Evolutionary conservation across 2,888 invertebrate species (phyloP).

Genomic region (Ectobius pallidus): DNA sequence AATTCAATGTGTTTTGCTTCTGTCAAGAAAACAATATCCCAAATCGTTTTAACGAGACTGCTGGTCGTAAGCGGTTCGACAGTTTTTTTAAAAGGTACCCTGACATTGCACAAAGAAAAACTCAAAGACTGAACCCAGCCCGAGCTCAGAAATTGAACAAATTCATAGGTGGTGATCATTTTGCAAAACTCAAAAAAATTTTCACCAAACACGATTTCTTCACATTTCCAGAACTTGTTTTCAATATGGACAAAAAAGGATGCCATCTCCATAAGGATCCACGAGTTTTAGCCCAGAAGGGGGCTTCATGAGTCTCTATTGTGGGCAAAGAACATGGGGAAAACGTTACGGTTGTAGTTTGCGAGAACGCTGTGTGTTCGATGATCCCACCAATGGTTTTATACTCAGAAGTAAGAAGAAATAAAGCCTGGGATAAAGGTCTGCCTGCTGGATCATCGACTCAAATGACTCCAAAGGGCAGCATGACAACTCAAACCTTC

Average conservation of each 20-base stretch:
- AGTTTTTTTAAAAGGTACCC: constrained; percentile 15
- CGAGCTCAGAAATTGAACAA: constrained; percentile 12
- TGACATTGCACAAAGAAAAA: neutral
- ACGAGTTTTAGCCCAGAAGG: no score
- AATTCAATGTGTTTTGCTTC: constrained; percentile 3
- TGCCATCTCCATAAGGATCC: neutral
- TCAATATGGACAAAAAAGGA: no score
- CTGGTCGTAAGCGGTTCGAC: constrained; percentile 14
- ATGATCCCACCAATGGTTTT: no score
- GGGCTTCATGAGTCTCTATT: neutral
- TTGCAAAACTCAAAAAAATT: no score
- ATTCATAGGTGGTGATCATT: neutral
- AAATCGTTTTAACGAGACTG: constrained; percentile 10
- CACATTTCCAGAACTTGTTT: no score
- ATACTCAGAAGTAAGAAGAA: no score
- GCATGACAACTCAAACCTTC: no score
- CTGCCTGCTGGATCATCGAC: no score
- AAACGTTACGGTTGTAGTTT: no score
- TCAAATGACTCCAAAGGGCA: no score
- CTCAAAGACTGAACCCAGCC: constrained; percentile 21
- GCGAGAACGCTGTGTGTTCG: no score
- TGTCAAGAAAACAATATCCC: constrained; percentile 8
- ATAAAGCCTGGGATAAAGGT: no score
- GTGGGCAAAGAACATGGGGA: constrained; percentile 14
- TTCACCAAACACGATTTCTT: neutral